These are phyloP conservation scores for Sternotherus odoratus DNA, from an alignment of 2,797 vertebrate species.

Conservation along the genomic window DNA sequence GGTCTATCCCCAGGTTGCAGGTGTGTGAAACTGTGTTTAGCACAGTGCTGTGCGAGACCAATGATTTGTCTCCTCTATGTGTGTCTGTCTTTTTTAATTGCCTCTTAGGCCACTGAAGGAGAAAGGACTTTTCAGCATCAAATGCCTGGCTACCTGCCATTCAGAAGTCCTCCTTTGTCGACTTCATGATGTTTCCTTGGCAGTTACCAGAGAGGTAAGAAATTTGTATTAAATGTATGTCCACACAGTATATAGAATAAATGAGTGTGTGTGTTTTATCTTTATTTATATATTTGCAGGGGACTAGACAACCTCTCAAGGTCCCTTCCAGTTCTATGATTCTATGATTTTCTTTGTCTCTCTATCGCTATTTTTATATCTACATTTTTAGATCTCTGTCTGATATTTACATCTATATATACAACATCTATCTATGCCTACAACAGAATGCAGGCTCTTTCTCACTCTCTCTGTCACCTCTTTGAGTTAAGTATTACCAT, in stretches of 20 bases:
- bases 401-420: not conserved
- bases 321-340: too few relatives aligned
- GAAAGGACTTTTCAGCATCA: conserved; percentile 74
- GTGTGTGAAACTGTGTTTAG: not conserved
- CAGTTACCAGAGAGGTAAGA: conserved; percentile 79
- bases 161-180: conserved; percentile 68
- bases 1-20: not conserved
- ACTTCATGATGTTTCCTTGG: conserved; percentile 74
- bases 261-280: not conserved
- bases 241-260: fast-evolving
- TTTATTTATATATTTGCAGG: not conserved
- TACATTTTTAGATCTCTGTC: not conserved
- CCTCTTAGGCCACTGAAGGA: conserved; percentile 77
- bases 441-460: not conserved
- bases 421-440: not conserved
- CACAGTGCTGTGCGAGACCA: not conserved
- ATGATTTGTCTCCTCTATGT: not conserved
- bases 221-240: not conserved
- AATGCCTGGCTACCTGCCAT: conserved; percentile 75
- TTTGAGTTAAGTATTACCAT: not conserved
- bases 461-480: not conserved
- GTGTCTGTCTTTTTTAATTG: conserved; percentile 8
- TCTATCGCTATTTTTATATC: not conserved
- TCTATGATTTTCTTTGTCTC: not conserved
- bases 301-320: too few relatives aligned